Conservation (phyloP, 2,797 vertebrate genomes). For the Paramormyrops hopkinsi region DNA sequence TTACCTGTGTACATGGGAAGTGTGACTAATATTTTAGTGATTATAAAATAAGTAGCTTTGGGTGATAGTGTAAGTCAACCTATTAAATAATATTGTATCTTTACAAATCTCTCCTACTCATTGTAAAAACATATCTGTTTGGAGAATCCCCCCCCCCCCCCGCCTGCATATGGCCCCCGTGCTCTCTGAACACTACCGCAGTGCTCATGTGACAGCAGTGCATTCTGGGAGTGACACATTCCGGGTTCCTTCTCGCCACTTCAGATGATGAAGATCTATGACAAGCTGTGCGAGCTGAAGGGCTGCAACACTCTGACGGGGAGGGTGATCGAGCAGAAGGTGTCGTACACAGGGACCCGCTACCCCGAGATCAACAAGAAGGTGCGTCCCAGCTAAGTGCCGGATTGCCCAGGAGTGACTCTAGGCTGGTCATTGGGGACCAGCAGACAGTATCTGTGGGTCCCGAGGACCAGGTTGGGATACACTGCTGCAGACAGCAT, state of each 20-base stretch:
- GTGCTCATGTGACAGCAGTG: neutral
- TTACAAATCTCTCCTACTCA: neutral
- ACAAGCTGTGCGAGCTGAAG: conserved; percentile 82
- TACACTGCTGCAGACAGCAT: neutral
- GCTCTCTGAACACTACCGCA: neutral
- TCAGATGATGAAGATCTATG: conserved; percentile 82
- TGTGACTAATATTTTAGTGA: neutral
- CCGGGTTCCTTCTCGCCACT: neutral
- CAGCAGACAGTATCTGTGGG: neutral
- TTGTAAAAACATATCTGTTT: neutral
- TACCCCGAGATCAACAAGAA: conserved; percentile 83
- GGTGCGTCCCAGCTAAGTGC: conserved; percentile 39
- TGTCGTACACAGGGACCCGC: conserved; percentile 69
- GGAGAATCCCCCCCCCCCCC: neutral
- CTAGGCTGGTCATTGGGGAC: neutral
- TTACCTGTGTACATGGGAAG: neutral
- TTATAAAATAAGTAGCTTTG: neutral
- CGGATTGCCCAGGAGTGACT: neutral
- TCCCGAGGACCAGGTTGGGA: neutral
- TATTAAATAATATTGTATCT: neutral
- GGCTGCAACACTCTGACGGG: conserved; percentile 73
- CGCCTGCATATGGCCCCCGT: neutral
- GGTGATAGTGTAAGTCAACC: neutral
- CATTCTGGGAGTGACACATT: neutral
- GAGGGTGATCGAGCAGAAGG: conserved; percentile 79